Evolutionary conservation across 2,888 invertebrate genomes (phyloP), one percentile per base, ranked within the genome.

Genomic region (Cantharis lateralis): DNA sequence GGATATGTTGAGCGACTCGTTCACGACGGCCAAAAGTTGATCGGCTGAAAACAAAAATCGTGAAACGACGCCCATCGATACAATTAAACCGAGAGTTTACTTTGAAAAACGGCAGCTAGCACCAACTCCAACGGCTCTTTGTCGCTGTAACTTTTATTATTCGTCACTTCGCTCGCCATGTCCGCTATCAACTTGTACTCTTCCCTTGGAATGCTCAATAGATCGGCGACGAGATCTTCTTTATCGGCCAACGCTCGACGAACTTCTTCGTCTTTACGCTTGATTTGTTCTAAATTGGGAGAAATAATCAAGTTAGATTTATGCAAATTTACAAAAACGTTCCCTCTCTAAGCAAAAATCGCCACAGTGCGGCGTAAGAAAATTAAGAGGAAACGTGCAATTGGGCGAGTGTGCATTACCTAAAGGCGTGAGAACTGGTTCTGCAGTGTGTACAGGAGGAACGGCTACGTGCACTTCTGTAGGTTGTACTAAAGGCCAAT

Each of bases 371-470:
- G 5, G 62, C n/a, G 15, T n/a, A n/a, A n/a, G 16, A 66, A n/a
- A 5, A 18, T n/a, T 24, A 18, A 68, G 20, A 48, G 15, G 9
- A 63, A 24, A 66, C 3, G 32, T 28, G 63, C 24, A 15, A n/a
- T 18, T 15, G 5, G 32, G 13, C 11, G 16, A 13, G 61, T 18
- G 70, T 61, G 63, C 86, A 85, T 48, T 90, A 94, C 93, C 93
- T 88, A 94, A 91, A 81, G 95, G 94, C 79, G 95, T 95, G 84
- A 95, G 89, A 85, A 94, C 93, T 80, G 94, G 93, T 86, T 95
- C 93, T 16, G 95, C 95, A 74, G 93, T 92, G 84, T 93, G 93
- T 71, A 95, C 93, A 74, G 94, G 93, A 83, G 93, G 92, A 84
- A 93, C 91, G 83, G 92, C 93, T 79, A 95, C 91, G 83, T 92